Base-by-base conservation (phyloP, 2,797 vertebrate species). In the Hoplostethus mediterraneus region DNA sequence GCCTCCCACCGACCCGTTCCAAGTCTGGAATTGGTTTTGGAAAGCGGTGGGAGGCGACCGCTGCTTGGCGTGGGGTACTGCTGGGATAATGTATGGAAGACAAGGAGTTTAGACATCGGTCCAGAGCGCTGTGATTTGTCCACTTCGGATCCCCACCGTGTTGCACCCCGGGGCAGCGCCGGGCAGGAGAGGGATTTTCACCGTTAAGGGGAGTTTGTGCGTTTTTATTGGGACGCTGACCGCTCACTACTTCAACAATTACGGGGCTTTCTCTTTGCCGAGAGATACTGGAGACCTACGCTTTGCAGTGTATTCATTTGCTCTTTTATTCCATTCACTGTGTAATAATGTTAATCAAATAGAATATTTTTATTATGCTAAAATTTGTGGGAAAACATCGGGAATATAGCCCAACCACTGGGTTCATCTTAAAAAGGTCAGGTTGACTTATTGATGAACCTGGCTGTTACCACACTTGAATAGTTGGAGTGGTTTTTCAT, bases 381-480 rank as follows among this genome's bases (percentile, higher is more conserved):
- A 21, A 21, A 21, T 1, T 21, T 21, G 21, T 21, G 21, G 21
- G 21, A 21, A 33, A 33, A 33, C 33, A 33, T 6, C 6, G 5
- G 0, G 16, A 30, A 62, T 40, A 66, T 13, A 53, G 36, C 55
- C 40, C n/a, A 63, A 25, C 44, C 6, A 21, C 0, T 42, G 55
- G 36, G 64, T 67, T 16, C 44, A 45, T 33, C 31, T 25, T 67
- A 33, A 38, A 80, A 77, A 88, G 82, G 77, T 89, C 79, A 79
- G 40, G 7, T 17, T 79, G 86, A 85, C 74, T 79, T 77, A 90
- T 88, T 57, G 78, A 87, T 84, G 64, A 82, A 75, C 44, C 13
- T 47, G 30, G 77, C 75, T 63, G 71, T 86, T 80, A 82, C 36
- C 17, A 45, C 62, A 9, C 49, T 57, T 44, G 14, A 49, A 21